A percentile compares a stretch with the other conserved stretches of the same genome.
These are phyloP conservation scores for Percina caprodes DNA, from an alignment of 2,113 vertebrate species.

Conservation along the genomic window DNA sequence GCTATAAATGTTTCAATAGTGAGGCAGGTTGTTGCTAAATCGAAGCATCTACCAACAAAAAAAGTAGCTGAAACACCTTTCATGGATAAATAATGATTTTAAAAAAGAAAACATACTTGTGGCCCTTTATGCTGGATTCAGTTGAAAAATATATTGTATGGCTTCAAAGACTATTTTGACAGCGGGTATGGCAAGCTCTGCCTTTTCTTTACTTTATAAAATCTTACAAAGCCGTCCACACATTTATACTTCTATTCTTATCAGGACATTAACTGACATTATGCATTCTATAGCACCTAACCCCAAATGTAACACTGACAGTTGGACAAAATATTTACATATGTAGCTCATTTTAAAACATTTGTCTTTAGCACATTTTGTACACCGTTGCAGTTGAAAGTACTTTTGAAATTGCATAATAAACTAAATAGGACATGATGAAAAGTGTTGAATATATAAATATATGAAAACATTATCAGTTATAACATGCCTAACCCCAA, in stretches of 20 bases:
- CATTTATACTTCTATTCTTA: background rate
- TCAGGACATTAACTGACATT: conserved; percentile 1
- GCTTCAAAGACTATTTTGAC: conserved; percentile 49
- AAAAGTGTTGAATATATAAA: background rate
- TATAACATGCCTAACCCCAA: background rate
- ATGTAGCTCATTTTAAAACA: background rate
- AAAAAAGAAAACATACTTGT: conserved; percentile 36
- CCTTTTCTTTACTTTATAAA: conserved; percentile 4
- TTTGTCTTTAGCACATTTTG: background rate
- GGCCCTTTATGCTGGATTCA: conserved; percentile 19
- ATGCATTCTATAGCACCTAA: background rate
- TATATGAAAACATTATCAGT: background rate
- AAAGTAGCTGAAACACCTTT: conserved; percentile 4
- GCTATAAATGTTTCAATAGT: background rate
- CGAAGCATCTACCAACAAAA: background rate
- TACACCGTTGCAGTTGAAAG: background rate
- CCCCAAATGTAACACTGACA: background rate
- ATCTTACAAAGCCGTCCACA: conserved; percentile 2
- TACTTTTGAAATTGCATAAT: background rate
- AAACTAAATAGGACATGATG: background rate
- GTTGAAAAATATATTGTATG: background rate
- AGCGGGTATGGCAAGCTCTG: conserved; percentile 32
- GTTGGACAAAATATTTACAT: background rate
- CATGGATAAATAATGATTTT: conserved; percentile 15
- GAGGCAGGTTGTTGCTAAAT: background rate